Percentiles rank a stretch among this genome's conserved stretches.
Conservation (phyloP, 1,140 invertebrate species). For the Capitella teleta region DNA sequence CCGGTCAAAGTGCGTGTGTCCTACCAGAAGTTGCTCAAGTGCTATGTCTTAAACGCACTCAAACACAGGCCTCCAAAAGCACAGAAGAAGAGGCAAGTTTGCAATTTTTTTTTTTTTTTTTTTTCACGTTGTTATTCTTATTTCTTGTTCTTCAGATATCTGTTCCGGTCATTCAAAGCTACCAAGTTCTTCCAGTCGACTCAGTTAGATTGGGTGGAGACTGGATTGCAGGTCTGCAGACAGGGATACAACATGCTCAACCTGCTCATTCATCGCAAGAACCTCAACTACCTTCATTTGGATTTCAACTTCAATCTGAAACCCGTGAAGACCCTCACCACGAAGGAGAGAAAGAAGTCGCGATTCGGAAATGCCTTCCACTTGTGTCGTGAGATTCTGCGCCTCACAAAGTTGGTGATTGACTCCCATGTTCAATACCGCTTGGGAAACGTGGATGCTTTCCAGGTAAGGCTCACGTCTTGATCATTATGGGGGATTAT, state of each 20-base stretch:
- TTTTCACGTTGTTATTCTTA: neutral
- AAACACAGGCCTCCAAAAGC: constrained; percentile 96
- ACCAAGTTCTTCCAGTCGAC: constrained; percentile 99
- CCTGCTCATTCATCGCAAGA: constrained; percentile 96
- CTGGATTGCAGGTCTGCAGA: constrained; percentile 86
- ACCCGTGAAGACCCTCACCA: constrained; percentile 97
- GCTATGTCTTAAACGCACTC: constrained; percentile 93
- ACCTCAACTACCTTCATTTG: constrained; percentile 97
- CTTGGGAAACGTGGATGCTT: constrained; percentile 98
- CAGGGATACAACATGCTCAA: constrained; percentile 99
- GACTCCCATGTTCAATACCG: constrained; percentile 99
- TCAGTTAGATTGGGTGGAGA: constrained; percentile 98
- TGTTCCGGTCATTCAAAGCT: constrained; percentile 97
- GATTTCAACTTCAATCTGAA: constrained; percentile 99
- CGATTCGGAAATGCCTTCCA: constrained; percentile 99
- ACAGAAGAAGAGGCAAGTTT: constrained; percentile 80
- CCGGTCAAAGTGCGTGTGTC: constrained; percentile 98
- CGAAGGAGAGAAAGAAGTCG: constrained; percentile 98
- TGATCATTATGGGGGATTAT: no score
- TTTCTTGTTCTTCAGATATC: constrained; percentile 47
- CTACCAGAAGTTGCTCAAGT: constrained; percentile 97
- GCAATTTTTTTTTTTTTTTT: constrained; percentile 4
- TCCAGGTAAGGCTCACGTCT: constrained; percentile 43
- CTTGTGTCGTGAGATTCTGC: constrained; percentile 93
- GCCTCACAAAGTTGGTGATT: constrained; percentile 94